A percentile compares a stretch with the other conserved stretches of the same genome.
Conservation (phyloP, 2,113 vertebrate genomes). For the Delphinus delphis region DNA sequence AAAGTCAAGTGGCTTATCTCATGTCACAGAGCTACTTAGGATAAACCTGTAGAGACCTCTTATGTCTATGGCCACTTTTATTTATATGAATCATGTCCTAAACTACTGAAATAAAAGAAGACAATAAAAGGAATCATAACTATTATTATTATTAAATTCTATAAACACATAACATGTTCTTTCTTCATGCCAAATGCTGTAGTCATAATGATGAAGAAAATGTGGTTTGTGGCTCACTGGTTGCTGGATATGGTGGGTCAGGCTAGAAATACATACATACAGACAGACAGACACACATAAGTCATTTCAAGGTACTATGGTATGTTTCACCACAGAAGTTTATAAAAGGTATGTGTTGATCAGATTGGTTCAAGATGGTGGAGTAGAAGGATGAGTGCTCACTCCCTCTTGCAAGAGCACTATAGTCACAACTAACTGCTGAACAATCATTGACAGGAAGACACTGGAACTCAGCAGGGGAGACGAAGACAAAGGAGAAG, state of each 20-base stretch:
- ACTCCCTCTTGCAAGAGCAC: too few relatives aligned
- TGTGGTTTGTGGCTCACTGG: neutral
- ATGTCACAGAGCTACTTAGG: neutral
- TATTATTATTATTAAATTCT: neutral
- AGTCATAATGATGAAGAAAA: neutral
- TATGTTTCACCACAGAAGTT: neutral
- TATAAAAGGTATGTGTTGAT: neutral
- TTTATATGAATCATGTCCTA: neutral
- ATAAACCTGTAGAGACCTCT: neutral
- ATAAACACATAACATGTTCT: neutral
- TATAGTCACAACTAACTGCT: too few relatives aligned
- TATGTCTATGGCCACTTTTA: neutral
- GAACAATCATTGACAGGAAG: too few relatives aligned
- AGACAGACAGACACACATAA: neutral
- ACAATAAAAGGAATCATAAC: neutral
- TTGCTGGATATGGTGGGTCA: neutral
- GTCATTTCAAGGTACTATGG: neutral
- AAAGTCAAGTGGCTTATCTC: slow-evolving; percentile 11
- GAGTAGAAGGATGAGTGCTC: too few relatives aligned
- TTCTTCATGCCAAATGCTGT: neutral
- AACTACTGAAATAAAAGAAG: neutral
- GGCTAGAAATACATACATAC: neutral
- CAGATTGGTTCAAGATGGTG: too few relatives aligned
- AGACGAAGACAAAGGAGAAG: too few relatives aligned
- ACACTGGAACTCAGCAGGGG: too few relatives aligned